phyloP scores from a whole-genome alignment of 2,797 vertebrate genomes.

The Hybognathus amarus region DNA sequence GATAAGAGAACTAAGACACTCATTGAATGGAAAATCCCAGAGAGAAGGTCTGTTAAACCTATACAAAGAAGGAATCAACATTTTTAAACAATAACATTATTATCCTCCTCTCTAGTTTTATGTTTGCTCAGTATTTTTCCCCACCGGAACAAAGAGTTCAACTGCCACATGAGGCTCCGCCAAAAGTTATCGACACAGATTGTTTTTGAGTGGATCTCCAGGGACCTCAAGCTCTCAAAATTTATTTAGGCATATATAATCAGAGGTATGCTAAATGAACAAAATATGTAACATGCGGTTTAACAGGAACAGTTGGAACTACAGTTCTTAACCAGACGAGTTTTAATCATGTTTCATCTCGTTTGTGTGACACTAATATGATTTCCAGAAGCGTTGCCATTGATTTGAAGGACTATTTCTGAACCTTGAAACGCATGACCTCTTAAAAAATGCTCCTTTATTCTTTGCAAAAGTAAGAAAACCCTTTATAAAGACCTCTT shows the following conservation, averaged over 20 bases:
- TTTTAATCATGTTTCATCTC: slow-evolving; percentile 24
- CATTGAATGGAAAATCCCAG: slow-evolving; percentile 37
- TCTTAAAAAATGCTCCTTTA: background rate
- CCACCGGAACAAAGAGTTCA: slow-evolving; percentile 53
- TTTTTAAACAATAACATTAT: slow-evolving; percentile 54
- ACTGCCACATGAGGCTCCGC: slow-evolving; percentile 39
- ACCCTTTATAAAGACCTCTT: slow-evolving; percentile 32
- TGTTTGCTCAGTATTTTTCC: slow-evolving; percentile 48
- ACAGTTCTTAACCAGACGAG: slow-evolving; percentile 5
- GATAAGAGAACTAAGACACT: slow-evolving; percentile 54
- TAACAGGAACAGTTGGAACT: background rate
- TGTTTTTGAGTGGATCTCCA: slow-evolving; percentile 47
- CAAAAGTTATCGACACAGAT: slow-evolving; percentile 55
- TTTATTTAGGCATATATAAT: background rate
- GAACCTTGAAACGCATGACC: slow-evolving; percentile 26
- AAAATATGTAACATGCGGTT: background rate
- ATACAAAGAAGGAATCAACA: slow-evolving; percentile 16
- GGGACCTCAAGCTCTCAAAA: slow-evolving; percentile 23
- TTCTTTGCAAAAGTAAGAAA: background rate
- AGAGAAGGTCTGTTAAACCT: slow-evolving; percentile 39
- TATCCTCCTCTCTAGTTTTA: slow-evolving; percentile 51
- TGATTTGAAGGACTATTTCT: slow-evolving; percentile 4
- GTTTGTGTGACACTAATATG: slow-evolving; percentile 6
- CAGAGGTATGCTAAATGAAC: background rate
- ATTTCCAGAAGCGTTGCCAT: slow-evolving; percentile 13